Conservation (phyloP, 2,888 invertebrate species). For the Troides oblongomaculatus region DNA sequence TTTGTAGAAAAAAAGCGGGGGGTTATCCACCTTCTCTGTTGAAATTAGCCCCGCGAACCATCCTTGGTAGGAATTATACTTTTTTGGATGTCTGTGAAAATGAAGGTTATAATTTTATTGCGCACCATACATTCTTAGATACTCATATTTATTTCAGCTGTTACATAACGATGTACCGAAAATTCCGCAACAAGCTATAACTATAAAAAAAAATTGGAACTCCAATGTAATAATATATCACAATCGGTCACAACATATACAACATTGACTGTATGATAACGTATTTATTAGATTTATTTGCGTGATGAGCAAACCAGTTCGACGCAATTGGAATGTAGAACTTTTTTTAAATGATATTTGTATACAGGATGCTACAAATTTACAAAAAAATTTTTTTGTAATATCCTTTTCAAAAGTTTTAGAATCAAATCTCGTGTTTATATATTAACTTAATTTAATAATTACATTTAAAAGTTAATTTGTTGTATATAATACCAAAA, state of each 20-base stretch:
- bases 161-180: background rate
- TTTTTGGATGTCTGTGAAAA: too few relatives aligned
- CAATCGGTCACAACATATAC: slow-evolving; percentile 22
- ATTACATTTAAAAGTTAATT: too few relatives aligned
- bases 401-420: too few relatives aligned
- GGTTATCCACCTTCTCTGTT: too few relatives aligned
- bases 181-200: slow-evolving; percentile 8
- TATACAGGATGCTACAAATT: slow-evolving; percentile 11
- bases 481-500: too few relatives aligned
- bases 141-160: background rate
- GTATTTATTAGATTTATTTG: slow-evolving; percentile 13
- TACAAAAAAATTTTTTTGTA: too few relatives aligned
- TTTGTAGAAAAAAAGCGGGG: too few relatives aligned
- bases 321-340: slow-evolving; percentile 23
- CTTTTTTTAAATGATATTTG: slow-evolving; percentile 9
- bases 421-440: too few relatives aligned
- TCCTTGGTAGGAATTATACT: too few relatives aligned
- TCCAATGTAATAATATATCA: slow-evolving; percentile 19
- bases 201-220: slow-evolving; percentile 17
- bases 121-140: background rate
- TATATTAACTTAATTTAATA: too few relatives aligned
- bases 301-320: slow-evolving; percentile 29
- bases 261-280: slow-evolving; percentile 7
- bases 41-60: too few relatives aligned
- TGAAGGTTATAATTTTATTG: too few relatives aligned